Base-by-base conservation (phyloP, 2,888 invertebrate species). In the Aleiodes alternator region DNA sequence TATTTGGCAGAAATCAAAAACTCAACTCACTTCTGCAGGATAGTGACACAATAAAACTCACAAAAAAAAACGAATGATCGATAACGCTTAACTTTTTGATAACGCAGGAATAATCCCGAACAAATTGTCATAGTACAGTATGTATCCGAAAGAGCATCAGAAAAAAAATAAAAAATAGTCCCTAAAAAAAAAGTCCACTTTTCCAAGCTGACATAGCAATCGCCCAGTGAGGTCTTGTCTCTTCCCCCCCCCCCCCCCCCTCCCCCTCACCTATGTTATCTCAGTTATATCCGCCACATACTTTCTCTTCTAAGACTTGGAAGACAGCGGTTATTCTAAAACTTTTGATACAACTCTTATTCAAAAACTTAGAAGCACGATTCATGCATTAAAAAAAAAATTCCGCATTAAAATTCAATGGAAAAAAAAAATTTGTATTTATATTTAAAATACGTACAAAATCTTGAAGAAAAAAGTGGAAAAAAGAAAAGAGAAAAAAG, bases 171-270 rank as follows among this genome's bases (percentile, higher is more conserved):
- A 75, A 74, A 9, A 16, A 57, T 43, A 11, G 11, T 23, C 43
- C 8, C 4, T 43, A 9, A 9, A 74, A 73, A 76, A 79, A 72
- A 71, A 64, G 11, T 61, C 78, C 74, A 68, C 73, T 79, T 77
- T 68, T 51, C 68, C 74, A 80, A 81, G 80, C 79, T 81, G 82
- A 81, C 84, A 83, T 79, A 73, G 75, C 78, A 68, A 77, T 75
- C 76, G 69, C 80, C 50, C 50, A 29, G 61, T 61, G 38, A n/a
- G 61, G 38, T 61, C 61, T 61, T 43, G 38, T 16, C 23, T 23
- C 23, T 23, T 61, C 43, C 16, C 53, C 53, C 48, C 29, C 23
- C 23, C 23, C 2, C 43, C 43, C 16, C 53, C 53, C 48, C 29
- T 2, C 23, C 23, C 23, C 23, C 23, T 2, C 23, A 1, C 23